Conservation (phyloP, 2,113 vertebrate species). For the Sarotherodon lohbergeri region DNA sequence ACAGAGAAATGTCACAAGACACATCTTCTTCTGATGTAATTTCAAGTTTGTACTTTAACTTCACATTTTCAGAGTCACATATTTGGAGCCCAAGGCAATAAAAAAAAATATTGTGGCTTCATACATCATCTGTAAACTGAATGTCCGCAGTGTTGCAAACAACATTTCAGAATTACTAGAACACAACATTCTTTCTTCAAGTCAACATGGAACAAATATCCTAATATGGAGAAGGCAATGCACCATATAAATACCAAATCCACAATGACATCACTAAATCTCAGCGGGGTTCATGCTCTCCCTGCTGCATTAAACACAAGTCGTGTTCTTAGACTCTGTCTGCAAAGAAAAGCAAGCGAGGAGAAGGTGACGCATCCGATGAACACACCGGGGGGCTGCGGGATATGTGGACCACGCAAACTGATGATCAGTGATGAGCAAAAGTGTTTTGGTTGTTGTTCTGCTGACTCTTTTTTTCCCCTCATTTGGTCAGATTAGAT, state of each 20-base stretch:
- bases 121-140: neutral
- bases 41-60: neutral
- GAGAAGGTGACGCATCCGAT: neutral
- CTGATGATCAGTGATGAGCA: neutral
- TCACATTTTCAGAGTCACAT: neutral
- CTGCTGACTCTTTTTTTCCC: neutral
- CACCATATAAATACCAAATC: neutral
- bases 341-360: neutral
- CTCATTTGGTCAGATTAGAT: neutral
- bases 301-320: constrained; percentile 5
- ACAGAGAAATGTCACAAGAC: neutral
- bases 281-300: neutral
- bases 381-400: neutral
- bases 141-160: neutral
- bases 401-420: neutral
- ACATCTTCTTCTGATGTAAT: neutral
- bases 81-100: neutral
- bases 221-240: constrained; percentile 9
- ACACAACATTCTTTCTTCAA: neutral
- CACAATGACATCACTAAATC: constrained; percentile 10
- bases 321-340: neutral
- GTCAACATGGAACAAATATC: neutral
- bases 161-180: neutral
- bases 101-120: neutral
- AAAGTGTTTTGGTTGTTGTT: neutral